phyloP scores from a whole-genome alignment of 2,888 invertebrate genomes.

The Acronicta leporina region DNA sequence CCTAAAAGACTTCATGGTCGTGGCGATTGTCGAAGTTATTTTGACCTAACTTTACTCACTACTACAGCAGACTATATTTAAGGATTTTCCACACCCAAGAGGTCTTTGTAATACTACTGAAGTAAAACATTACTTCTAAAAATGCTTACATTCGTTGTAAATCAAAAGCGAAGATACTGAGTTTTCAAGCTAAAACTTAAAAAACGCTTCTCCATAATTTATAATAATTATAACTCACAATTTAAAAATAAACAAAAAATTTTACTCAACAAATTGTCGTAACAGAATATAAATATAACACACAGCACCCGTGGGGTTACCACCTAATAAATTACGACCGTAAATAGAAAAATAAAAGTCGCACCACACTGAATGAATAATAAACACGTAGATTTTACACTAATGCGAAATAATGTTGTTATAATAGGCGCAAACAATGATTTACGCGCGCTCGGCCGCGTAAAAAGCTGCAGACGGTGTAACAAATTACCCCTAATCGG shows the following conservation, averaged over 20 bases:
- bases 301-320: slow-evolving; percentile 25
- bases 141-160: no score
- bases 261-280: slow-evolving; percentile 10
- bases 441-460: slow-evolving; percentile 40
- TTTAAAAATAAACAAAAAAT: not conserved
- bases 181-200: not conserved
- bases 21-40: no score
- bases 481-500: slow-evolving; percentile 52
- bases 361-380: slow-evolving; percentile 54
- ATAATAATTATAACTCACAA: slow-evolving; percentile 6
- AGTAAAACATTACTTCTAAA: no score
- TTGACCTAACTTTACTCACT: no score
- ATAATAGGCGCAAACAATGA: slow-evolving; percentile 58
- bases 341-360: slow-evolving; percentile 67
- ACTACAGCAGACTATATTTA: no score
- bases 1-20: no score
- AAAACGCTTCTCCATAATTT: slow-evolving; percentile 10
- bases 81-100: no score
- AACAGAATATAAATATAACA: slow-evolving; percentile 41
- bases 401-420: slow-evolving; percentile 66
- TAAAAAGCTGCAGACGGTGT: slow-evolving; percentile 17
- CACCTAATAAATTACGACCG: slow-evolving; percentile 53
- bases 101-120: no score
- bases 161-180: no score
- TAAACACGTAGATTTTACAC: slow-evolving; percentile 62